These are phyloP conservation scores for Lepus oiostolus DNA, from an alignment of 2,797 vertebrate species.

Conservation along the genomic window DNA sequence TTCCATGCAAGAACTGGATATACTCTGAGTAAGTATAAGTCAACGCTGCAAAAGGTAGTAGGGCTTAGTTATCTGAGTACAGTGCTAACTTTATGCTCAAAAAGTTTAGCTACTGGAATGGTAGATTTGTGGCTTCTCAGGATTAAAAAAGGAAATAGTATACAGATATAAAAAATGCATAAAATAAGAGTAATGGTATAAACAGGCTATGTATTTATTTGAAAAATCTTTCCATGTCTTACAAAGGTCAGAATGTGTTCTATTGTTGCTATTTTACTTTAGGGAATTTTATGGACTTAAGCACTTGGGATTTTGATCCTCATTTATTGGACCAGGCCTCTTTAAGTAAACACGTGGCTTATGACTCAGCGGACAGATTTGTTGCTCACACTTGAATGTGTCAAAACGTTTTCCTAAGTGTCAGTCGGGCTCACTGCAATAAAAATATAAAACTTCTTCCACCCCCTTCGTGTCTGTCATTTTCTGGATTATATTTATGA, in stretches of 20 bases:
- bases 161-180: not conserved
- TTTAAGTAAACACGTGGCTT: slow-evolving; percentile 80
- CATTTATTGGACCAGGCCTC: slow-evolving; percentile 77
- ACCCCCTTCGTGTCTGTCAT: slow-evolving; percentile 4
- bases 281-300: slow-evolving; percentile 73
- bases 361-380: slow-evolving; percentile 68
- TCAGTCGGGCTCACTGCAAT: slow-evolving; percentile 48
- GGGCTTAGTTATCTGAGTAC: not conserved
- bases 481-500: slow-evolving; percentile 68
- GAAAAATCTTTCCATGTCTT: slow-evolving; percentile 50
- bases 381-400: slow-evolving; percentile 63
- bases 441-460: slow-evolving; percentile 45
- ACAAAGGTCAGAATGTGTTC: slow-evolving; percentile 37
- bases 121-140: not conserved
- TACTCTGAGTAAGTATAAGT: not conserved
- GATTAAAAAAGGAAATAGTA: slow-evolving; percentile 19
- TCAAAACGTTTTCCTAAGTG: slow-evolving; percentile 68
- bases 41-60: not conserved
- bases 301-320: slow-evolving; percentile 78
- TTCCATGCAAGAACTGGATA: not conserved
- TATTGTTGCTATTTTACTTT: slow-evolving; percentile 51
- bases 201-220: slow-evolving; percentile 39
- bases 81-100: not conserved
- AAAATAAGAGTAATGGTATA: not conserved
- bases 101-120: slow-evolving; percentile 27